Conservation (phyloP, 2,888 invertebrate genomes). For the Papilio gigon region DNA sequence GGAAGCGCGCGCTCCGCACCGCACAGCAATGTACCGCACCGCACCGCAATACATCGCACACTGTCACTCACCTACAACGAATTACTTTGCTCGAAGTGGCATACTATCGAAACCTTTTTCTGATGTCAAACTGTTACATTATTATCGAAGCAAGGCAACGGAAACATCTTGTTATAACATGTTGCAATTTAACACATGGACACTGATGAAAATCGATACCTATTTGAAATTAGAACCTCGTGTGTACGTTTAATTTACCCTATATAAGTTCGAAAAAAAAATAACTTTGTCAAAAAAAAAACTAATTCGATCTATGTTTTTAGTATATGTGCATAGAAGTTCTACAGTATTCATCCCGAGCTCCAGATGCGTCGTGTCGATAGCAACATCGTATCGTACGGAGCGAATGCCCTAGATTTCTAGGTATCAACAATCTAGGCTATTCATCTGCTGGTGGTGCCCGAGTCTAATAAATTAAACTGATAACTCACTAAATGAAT, state of each 20-base stretch:
- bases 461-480: slow-evolving; percentile 25
- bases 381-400: slow-evolving; percentile 26
- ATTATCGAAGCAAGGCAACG: not conserved
- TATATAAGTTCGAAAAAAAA: too few relatives aligned
- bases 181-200: too few relatives aligned
- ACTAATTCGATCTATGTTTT: not conserved
- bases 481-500: slow-evolving; percentile 30
- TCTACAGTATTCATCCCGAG: slow-evolving; percentile 13
- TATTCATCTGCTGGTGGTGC: slow-evolving; percentile 47
- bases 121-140: not conserved
- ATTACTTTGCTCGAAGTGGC: not conserved
- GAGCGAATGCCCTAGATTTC: slow-evolving; percentile 44
- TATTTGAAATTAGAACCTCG: too few relatives aligned
- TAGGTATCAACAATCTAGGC: slow-evolving; percentile 43
- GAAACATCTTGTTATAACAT: not conserved
- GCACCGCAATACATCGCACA: slow-evolving; percentile 53
- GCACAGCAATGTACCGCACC: slow-evolving; percentile 49
- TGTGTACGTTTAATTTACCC: too few relatives aligned
- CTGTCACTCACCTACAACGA: slow-evolving; percentile 52
- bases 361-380: slow-evolving; percentile 17
- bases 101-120: not conserved
- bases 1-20: slow-evolving; percentile 62
- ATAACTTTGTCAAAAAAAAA: not conserved
- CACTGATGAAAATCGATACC: too few relatives aligned
- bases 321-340: not conserved